Conservation (phyloP, 2,113 vertebrate species). For the Delphinapterus leucas region DNA sequence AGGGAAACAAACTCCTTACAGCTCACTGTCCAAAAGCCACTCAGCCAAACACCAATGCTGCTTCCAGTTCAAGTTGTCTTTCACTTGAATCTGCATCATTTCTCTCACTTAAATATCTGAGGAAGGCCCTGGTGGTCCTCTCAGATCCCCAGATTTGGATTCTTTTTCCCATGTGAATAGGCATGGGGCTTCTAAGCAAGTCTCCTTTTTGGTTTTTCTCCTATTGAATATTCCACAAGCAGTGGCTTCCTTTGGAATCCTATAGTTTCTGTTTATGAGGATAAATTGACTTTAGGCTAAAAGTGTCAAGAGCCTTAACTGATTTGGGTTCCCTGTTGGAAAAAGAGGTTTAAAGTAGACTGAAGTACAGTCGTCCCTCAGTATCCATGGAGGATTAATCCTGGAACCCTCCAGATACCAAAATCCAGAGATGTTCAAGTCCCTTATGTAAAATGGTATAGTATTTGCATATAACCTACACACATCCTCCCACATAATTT, state of each 20-base stretch:
- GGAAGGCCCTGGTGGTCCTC: not conserved
- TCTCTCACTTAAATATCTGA: conserved; percentile 17
- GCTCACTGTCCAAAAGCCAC: not conserved
- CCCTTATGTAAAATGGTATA: not conserved
- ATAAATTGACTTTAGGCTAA: conserved; percentile 20
- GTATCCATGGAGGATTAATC: not conserved
- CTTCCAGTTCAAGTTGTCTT: not conserved
- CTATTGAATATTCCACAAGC: not conserved
- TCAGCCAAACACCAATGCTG: not conserved
- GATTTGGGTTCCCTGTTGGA: conserved; percentile 22
- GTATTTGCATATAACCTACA: not conserved
- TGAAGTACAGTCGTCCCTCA: not conserved
- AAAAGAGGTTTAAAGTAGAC: conserved; percentile 30
- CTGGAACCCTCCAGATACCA: not conserved
- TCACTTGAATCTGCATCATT: not conserved
- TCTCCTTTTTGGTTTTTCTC: not conserved
- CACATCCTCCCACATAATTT: not conserved
- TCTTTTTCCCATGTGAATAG: conserved; percentile 51
- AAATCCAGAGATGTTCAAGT: not conserved
- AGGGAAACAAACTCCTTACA: not conserved
- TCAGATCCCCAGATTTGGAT: conserved; percentile 18
- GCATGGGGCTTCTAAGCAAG: not conserved
- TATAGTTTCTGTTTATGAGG: conserved; percentile 28
- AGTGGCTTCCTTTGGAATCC: conserved; percentile 43
- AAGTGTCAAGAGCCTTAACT: conserved; percentile 32